These are phyloP conservation scores for Metallyticus violacea DNA, from an alignment of 2,888 invertebrate genomes.

Conservation along the genomic window DNA sequence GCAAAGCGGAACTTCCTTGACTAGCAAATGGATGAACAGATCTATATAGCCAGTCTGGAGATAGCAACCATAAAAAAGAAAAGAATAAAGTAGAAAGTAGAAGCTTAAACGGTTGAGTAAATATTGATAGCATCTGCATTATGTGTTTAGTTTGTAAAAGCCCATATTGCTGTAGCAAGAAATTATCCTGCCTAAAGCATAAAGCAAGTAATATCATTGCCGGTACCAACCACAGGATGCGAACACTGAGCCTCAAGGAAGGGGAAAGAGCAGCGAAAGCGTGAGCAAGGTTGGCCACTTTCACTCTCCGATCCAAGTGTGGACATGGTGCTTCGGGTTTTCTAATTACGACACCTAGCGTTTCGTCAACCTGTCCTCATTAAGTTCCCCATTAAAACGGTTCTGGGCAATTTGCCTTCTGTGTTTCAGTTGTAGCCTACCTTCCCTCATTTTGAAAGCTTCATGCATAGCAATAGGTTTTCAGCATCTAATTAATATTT, in stretches of 20 bases:
- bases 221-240: background rate
- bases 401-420: background rate
- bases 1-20: too few species aligned
- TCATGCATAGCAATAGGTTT: background rate
- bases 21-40: too few species aligned
- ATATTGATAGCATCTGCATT: too few species aligned
- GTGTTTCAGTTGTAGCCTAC: background rate
- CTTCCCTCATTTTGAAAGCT: background rate
- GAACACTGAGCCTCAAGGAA: background rate
- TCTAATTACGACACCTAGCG: background rate
- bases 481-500: background rate
- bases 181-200: background rate
- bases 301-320: background rate
- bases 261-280: background rate
- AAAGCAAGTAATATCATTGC: background rate
- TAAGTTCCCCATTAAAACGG: background rate
- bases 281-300: background rate
- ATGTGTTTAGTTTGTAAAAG: too few species aligned
- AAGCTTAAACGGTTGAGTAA: too few species aligned
- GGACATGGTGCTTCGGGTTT: background rate
- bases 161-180: background rate
- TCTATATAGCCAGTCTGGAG: too few species aligned
- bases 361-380: background rate
- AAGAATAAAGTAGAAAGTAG: too few species aligned
- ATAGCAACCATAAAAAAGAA: too few species aligned